Percentiles rank a stretch among this genome's conserved stretches.
These are phyloP conservation scores for Exephanes ischioxanthus DNA, from an alignment of 2,888 invertebrate species.

Conservation along the genomic window DNA sequence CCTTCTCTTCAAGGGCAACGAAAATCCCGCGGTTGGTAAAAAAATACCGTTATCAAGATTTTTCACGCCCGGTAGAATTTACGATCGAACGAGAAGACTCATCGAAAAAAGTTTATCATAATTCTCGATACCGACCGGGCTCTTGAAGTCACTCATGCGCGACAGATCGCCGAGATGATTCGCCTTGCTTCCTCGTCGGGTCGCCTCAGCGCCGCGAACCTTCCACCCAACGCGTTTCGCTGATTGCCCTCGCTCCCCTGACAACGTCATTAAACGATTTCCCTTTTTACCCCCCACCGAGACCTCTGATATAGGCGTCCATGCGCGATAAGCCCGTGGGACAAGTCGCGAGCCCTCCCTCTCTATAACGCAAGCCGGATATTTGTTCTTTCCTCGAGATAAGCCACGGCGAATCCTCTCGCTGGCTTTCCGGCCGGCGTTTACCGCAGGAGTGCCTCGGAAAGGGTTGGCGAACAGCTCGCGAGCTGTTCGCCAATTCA, in stretches of 20 bases:
- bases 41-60: not conserved
- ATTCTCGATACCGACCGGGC: not conserved
- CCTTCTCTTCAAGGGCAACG: not conserved
- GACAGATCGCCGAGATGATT: conserved; percentile 11
- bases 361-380: conserved; percentile 51
- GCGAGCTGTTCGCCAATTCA: conserved; percentile 45
- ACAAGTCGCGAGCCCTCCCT: conserved; percentile 21
- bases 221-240: not conserved
- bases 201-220: not conserved
- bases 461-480: conserved; percentile 50
- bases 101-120: not conserved
- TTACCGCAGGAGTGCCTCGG: conserved; percentile 14
- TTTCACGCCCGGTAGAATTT: not conserved
- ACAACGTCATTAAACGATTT: conserved; percentile 34
- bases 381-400: conserved; percentile 62
- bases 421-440: conserved; percentile 29
- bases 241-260: not conserved
- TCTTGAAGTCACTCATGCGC: conserved; percentile 7
- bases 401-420: conserved; percentile 51
- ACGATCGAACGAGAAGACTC: not conserved
- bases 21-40: not conserved
- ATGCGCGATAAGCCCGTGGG: conserved; percentile 8
- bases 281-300: not conserved
- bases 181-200: not conserved
- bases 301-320: conserved; percentile 3